Conservation (phyloP, 37 sponge, comb jelly and placozoan species). For the Spongilla lacustris region DNA sequence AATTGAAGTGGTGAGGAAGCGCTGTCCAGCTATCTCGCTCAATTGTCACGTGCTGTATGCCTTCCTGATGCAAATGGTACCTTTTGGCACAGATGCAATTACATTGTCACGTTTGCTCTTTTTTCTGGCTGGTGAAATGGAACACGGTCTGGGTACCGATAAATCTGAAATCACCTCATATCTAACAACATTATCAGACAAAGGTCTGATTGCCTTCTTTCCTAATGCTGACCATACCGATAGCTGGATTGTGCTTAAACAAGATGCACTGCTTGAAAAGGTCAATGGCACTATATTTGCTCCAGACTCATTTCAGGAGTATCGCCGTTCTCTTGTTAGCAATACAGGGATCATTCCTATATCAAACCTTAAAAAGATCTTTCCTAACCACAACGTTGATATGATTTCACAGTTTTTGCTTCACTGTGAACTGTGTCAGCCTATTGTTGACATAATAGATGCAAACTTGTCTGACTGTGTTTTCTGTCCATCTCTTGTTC, state of each 20-base stretch:
- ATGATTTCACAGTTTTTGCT: conserved; percentile 19
- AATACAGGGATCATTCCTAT: conserved; percentile 24
- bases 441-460: neutral
- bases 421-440: conserved; percentile 26
- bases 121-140: neutral
- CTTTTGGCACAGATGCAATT: neutral
- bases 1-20: neutral
- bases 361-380: neutral
- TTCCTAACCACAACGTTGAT: conserved; percentile 7
- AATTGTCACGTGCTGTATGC: conserved; percentile 18
- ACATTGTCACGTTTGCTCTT: neutral
- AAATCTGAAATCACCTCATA: neutral
- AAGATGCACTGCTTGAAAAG: conserved; percentile 6
- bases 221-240: neutral
- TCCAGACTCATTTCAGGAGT: conserved; percentile 3
- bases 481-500: conserved; percentile 28
- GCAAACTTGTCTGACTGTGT: neutral
- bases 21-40: neutral
- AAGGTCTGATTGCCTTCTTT: conserved; percentile 11
- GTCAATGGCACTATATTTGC: conserved; percentile 36
- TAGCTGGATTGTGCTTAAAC: conserved; percentile 23
- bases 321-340: neutral
- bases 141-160: neutral
- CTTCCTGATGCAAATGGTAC: neutral
- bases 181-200: neutral